Percentiles rank a stretch among this genome's conserved stretches.
These are phyloP conservation scores for Limanda limanda DNA, from an alignment of 2,113 vertebrate species.

Conservation along the genomic window DNA sequence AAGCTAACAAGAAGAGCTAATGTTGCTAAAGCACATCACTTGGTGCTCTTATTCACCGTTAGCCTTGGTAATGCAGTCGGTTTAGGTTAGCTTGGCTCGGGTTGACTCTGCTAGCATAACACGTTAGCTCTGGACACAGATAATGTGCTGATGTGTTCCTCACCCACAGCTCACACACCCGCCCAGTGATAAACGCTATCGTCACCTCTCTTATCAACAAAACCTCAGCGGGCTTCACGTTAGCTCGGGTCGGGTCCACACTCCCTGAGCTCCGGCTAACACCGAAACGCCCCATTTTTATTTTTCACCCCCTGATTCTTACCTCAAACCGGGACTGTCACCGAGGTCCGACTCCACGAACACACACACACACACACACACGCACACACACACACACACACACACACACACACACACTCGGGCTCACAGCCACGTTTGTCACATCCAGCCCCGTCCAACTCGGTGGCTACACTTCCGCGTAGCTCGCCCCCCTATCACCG, in stretches of 20 bases:
- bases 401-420: too few species aligned
- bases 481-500: constrained; percentile 41
- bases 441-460: constrained; percentile 49
- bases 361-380: not conserved
- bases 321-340: constrained; percentile 16
- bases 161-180: constrained; percentile 21
- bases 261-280: not conserved
- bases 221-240: not conserved
- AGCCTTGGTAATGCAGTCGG: not conserved
- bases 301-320: constrained; percentile 1
- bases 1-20: constrained; percentile 11
- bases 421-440: constrained; percentile 1
- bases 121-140: not conserved
- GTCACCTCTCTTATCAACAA: not conserved
- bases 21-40: not conserved
- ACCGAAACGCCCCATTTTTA: not conserved
- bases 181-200: not conserved
- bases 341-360: not conserved
- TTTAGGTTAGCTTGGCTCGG: not conserved
- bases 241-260: constrained; percentile 9
- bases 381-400: too few species aligned
- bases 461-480: constrained; percentile 71
- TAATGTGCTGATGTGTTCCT: not conserved
- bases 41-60: constrained; percentile 3
- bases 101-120: not conserved